Evolutionary conservation across 1,140 invertebrate species (phyloP).

Genomic region (Schmidtea mediterranea): DNA sequence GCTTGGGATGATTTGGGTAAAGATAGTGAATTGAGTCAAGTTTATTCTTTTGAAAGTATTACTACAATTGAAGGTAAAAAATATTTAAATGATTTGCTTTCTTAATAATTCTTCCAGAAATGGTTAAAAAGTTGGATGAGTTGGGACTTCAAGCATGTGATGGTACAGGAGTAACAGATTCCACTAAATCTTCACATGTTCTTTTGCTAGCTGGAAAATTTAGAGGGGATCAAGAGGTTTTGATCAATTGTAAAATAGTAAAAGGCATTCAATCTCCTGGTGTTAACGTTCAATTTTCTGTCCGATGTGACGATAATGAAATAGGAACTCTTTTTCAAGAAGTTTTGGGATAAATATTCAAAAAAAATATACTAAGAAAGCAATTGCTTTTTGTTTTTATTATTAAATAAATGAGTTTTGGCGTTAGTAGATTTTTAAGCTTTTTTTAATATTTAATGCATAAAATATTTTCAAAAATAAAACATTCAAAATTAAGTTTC

Average conservation of each 20-base stretch:
- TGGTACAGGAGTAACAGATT: slow-evolving; percentile 49
- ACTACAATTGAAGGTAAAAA: slow-evolving; percentile 46
- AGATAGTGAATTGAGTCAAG: slow-evolving; percentile 55
- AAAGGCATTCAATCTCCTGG: slow-evolving; percentile 22
- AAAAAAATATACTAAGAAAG: too few relatives aligned
- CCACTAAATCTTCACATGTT: slow-evolving; percentile 51
- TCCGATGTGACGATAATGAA: too few relatives aligned
- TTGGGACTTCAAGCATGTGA: slow-evolving; percentile 62
- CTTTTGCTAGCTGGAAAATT: slow-evolving; percentile 53
- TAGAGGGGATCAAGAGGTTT: slow-evolving; percentile 56
- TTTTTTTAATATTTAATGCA: too few relatives aligned
- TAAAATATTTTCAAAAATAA: too few relatives aligned
- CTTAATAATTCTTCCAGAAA: slow-evolving; percentile 37
- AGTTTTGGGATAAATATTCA: too few relatives aligned
- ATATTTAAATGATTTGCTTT: too few relatives aligned
- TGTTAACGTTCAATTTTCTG: slow-evolving; percentile 18
- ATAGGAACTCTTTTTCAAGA: too few relatives aligned
- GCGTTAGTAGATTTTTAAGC: too few relatives aligned
- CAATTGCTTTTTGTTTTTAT: too few relatives aligned
- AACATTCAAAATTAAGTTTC: too few relatives aligned
- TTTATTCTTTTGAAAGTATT: slow-evolving; percentile 52
- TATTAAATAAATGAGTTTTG: too few relatives aligned
- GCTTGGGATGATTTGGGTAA: slow-evolving; percentile 45
- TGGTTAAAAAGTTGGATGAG: slow-evolving; percentile 34
- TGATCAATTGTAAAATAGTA: slow-evolving; percentile 52